Evolutionary conservation across 1,140 invertebrate genomes (phyloP), one percentile per base, ranked within the genome.

Genomic region (Drosophila seguyi): DNA sequence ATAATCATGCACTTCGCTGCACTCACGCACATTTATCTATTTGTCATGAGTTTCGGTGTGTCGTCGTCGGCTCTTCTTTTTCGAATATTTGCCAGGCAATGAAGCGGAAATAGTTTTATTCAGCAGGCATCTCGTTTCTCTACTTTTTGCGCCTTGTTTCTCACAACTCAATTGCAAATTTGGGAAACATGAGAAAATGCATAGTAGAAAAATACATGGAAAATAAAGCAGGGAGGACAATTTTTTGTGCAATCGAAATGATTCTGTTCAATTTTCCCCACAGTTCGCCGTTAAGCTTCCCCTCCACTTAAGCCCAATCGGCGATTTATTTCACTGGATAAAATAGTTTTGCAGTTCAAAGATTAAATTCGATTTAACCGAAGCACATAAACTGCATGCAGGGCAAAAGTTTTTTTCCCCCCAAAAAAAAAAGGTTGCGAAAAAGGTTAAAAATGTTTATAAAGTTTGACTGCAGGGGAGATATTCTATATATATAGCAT

Each of bases 1-100:
- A n/a, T 71, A 88, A 74, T 73, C 76, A 88, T 75, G 69, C 67
- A 63, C 79, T 52, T 58, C 56, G 69, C 50, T 86, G 79, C 18
- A 44, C 62, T 59, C 59, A 34, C 25, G 53, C 56, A 39, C 42
- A 73, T 65, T 66, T 82, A 61, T 65, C 59, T 63, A 41, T 47
- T 13, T 63, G 42, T 58, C 52, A 34, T 57, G 50, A 36, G 72
- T 53, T 14, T 58, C 16, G 25, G 25, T 8, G 13, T 16, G 39
- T 47, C 22, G 39, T 47, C 22, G 16, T 50, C 47, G 13, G 3
- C 34, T 47, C 22, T 29, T n/a, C n/a, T 44, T 53, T 55, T 50
- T 45, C 57, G 57, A 77, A 69, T 62, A 78, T 78, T 71, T 78
- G 44, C 44, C 52, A 47, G 57, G 34, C 75, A 78, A 78, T 78